Evolutionary conservation across 2,113 vertebrate species (phyloP).

Genomic region (Gasterosteus aculeatus): DNA sequence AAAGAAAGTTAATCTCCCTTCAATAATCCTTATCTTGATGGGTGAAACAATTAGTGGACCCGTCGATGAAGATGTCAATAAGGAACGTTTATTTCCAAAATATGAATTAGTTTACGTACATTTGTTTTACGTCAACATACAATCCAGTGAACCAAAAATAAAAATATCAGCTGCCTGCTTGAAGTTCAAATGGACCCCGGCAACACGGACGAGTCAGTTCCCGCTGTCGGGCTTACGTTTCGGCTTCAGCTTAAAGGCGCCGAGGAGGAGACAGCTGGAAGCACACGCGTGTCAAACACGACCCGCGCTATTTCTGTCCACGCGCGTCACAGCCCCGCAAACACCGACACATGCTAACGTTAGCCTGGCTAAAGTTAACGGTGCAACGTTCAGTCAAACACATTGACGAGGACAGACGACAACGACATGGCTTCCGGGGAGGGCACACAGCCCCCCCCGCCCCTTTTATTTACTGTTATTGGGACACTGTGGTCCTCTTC

Average conservation of each 20-base stretch:
- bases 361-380: too few species aligned
- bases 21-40: neutral
- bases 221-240: neutral
- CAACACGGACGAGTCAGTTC: too few species aligned
- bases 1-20: neutral
- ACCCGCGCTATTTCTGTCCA: conserved; percentile 35
- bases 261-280: neutral
- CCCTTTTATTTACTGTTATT: neutral
- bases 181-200: neutral
- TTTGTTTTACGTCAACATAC: too few species aligned
- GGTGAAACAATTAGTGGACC: neutral
- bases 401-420: too few species aligned
- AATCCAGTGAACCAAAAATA: too few species aligned
- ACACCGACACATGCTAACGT: neutral
- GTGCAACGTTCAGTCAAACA: too few species aligned
- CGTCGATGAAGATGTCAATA: neutral
- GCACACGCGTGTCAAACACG: conserved; percentile 7
- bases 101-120: too few species aligned
- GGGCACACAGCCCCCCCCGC: neutral
- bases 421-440: neutral
- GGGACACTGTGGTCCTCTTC: neutral
- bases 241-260: neutral
- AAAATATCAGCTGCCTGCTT: neutral
- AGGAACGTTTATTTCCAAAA: neutral
- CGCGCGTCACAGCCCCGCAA: neutral